Percentiles rank a stretch among this genome's conserved stretches.
Evolutionary conservation across 2,113 vertebrate genomes (phyloP).

Genomic region (Dromiciops gliroides): DNA sequence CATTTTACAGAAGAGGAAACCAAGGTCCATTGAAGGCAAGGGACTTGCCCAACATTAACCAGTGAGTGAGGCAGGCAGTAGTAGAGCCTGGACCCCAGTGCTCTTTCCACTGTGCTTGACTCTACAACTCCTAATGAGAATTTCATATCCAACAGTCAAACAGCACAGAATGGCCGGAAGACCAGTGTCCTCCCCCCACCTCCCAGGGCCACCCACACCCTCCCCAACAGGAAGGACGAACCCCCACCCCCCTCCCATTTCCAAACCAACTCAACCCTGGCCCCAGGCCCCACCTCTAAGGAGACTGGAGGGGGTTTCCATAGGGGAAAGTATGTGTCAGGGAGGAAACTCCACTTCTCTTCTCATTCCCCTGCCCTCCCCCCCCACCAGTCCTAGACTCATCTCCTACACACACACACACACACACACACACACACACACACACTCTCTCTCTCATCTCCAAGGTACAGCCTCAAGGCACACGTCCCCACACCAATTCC

Average conservation of each 20-base stretch:
- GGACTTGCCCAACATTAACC: slow-evolving; percentile 12
- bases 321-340: slow-evolving; percentile 13
- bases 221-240: not conserved
- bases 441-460: not conserved
- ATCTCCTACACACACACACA: not conserved
- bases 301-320: slow-evolving; percentile 6
- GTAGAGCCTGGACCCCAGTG: slow-evolving; percentile 19
- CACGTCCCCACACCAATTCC: not conserved
- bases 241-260: not conserved
- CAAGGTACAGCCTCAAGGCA: not conserved
- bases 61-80: slow-evolving; percentile 4
- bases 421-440: no score
- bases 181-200: not conserved
- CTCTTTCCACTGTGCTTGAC: slow-evolving; percentile 3
- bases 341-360: slow-evolving; percentile 5
- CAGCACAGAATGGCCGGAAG: not conserved
- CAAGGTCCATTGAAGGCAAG: not conserved
- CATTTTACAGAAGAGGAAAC: slow-evolving; percentile 27
- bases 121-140: not conserved
- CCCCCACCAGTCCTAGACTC: not conserved
- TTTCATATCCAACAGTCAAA: not conserved
- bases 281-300: not conserved
- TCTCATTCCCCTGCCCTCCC: not conserved
- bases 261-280: not conserved
- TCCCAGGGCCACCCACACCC: not conserved